Percentiles rank a stretch among this genome's conserved stretches.
Conservation (phyloP, 2,113 vertebrate genomes). For the Dicrurus megarhynchus region DNA sequence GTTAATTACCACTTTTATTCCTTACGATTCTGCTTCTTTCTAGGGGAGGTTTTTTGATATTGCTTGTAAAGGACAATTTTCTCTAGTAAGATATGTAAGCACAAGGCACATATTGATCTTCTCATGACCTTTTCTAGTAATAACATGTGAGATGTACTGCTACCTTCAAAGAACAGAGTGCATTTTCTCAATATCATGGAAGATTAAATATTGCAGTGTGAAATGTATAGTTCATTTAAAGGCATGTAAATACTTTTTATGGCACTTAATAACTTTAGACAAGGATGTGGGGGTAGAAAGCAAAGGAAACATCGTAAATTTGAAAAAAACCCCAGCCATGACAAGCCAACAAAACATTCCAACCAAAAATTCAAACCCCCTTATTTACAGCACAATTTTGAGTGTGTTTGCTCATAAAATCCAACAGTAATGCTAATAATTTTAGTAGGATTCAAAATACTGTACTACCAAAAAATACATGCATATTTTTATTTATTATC, state of each 20-base stretch:
- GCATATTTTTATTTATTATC: background rate
- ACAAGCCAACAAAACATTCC: background rate
- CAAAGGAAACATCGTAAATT: background rate
- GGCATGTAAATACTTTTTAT: background rate
- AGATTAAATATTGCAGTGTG: background rate
- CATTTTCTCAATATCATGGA: background rate
- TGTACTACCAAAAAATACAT: background rate
- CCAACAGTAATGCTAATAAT: background rate
- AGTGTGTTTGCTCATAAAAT: background rate
- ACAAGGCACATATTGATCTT: constrained; percentile 37
- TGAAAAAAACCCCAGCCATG: background rate
- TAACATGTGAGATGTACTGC: background rate
- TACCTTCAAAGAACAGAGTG: constrained; percentile 15
- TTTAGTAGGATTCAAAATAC: background rate
- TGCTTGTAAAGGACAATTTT: constrained; percentile 40
- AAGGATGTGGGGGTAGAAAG: background rate
- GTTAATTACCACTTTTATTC: constrained; percentile 42
- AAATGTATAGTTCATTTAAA: background rate
- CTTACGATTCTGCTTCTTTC: constrained; percentile 14
- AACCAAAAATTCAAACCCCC: background rate
- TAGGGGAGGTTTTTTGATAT: background rate
- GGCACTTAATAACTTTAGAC: background rate
- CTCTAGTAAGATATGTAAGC: constrained; percentile 9
- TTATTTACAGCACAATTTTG: background rate
- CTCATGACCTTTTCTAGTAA: constrained; percentile 55